Base-by-base conservation (phyloP, 2,113 vertebrate genomes). In the Neotoma lepida region DNA sequence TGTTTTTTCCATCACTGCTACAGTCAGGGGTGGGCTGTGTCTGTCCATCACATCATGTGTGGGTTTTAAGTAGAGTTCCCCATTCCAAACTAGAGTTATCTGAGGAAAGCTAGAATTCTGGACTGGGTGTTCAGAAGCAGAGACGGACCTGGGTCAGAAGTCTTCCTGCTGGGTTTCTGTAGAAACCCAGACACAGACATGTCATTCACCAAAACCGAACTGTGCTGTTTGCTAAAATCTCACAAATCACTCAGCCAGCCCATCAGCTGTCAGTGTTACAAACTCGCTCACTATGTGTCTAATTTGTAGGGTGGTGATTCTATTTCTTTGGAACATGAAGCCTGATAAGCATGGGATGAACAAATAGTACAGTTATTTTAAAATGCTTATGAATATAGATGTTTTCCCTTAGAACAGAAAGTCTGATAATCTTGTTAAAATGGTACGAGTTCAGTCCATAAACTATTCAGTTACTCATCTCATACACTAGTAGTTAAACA, bases 391-490 rank as follows among this genome's bases (percentile, higher is more conserved):
- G 66, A 51, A 73, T 81, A 54, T 58, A 71, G 81, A 39, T 66
- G n/a, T 66, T 84, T 88, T 24, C 56, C 56, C 58, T 82, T 61
- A 88, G 63, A 88, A 41, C 14, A 51, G n/a, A 58, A 78, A 46
- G 51, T 86, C 44, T 86, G 64, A 58, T 90, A 22, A 35, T 61
- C 49, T 90, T 86, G n/a, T 54, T 76, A 73, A 70, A 87, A 93
- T 61, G 33, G 51, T 46, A 56, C 26, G 14, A 76, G 68, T 77
- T 82, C 5, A 80, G 6, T 58, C 26, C 49, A 76, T 56, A 82
- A 90, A 81, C 80, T 80, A 70, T 4, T 56, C 74, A 85, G 15
- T n/a, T 35, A 76, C 2, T 77, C 66, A 82, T 61, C 30, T 82
- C 33, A 24, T 70, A 9, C 61, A 64, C 58, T 88, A 26, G 86